Percentiles rank a stretch among this genome's conserved stretches.
Evolutionary conservation across 2,888 invertebrate species (phyloP).

Genomic region (Aporophyla nigra): DNA sequence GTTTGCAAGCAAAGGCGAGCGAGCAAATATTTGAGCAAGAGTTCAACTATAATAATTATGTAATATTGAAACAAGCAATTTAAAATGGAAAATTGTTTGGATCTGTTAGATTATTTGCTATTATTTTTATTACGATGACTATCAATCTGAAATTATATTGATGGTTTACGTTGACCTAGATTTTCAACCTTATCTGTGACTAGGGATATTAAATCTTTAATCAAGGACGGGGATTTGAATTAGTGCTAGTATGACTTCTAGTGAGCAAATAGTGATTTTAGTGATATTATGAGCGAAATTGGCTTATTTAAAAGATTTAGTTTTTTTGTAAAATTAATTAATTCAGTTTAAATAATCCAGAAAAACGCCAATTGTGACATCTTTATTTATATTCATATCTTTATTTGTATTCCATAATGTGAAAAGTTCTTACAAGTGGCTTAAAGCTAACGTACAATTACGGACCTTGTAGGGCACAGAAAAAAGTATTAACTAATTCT

Average conservation of each 20-base stretch:
- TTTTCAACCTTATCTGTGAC: too few species aligned
- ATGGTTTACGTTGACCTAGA: neutral
- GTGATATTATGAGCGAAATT: neutral
- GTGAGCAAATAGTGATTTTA: neutral
- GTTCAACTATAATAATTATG: neutral
- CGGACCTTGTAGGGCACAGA: too few species aligned
- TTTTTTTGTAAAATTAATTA: too few species aligned
- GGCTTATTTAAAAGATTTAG: neutral
- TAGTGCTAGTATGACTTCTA: neutral
- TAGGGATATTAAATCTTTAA: neutral
- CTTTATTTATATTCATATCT: too few species aligned
- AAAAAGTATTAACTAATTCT: too few species aligned
- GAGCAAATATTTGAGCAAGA: constrained; percentile 4
- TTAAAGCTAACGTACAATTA: too few species aligned
- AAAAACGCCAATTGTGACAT: too few species aligned
- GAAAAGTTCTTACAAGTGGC: too few species aligned
- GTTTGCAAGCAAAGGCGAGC: neutral
- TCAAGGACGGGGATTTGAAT: neutral
- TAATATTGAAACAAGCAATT: neutral
- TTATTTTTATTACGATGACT: neutral
- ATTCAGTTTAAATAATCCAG: too few species aligned
- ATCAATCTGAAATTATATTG: neutral
- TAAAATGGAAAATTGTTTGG: neutral
- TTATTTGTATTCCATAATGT: too few species aligned
- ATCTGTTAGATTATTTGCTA: neutral